Evolutionary conservation across 2,888 invertebrate genomes (phyloP), one percentile per base, ranked within the genome.

Genomic region (Pristionchus exspectatus): DNA sequence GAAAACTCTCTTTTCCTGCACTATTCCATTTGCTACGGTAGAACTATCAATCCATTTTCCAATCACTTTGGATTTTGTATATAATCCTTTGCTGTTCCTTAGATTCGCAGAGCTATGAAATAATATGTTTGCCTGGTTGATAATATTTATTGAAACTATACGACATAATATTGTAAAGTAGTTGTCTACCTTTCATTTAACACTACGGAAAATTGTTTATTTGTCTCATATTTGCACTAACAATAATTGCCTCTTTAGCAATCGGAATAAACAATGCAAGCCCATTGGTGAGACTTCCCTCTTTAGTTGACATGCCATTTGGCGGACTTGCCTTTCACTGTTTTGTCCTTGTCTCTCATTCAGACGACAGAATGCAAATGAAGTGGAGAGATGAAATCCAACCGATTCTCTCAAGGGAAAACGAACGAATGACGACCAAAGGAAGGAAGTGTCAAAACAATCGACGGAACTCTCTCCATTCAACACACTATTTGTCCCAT

Each of bases 341-440:
- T 81, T 81, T 91, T 92, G 74, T 92, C 92, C 44, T 92, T 44
- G 74, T 92, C 91, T 10, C 66, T 56, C 9, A 16, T 86, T 88
- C 92, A 50, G 30, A 81, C 27, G 81, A 77, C 33, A 89, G 21
- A 24, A 69, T 84, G 44, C 38, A 74, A 72, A 89, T 44, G 66
- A 63, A 30, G 83, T 18, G 27, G 59, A 27, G 77, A 66, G 38
- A 89, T 81, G 83, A 89, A 89, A 84, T 63, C 38, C 33, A 63
- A 59, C 59, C 63, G 77, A 63, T n/a, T 16, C 54, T n/a, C 59
- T 77, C 44, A 24, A 59, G 59, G 66, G 77, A 56, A 63, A 38
- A 59, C 16, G 63, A 50, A 38, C 38, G 74, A 63, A 83, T 59
- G 89, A 63, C n/a, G 69, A 63, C 24, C 59, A 44, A 50, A n/a